Conservation (phyloP, 2,113 vertebrate species). For the Phaethornis superciliosus region DNA sequence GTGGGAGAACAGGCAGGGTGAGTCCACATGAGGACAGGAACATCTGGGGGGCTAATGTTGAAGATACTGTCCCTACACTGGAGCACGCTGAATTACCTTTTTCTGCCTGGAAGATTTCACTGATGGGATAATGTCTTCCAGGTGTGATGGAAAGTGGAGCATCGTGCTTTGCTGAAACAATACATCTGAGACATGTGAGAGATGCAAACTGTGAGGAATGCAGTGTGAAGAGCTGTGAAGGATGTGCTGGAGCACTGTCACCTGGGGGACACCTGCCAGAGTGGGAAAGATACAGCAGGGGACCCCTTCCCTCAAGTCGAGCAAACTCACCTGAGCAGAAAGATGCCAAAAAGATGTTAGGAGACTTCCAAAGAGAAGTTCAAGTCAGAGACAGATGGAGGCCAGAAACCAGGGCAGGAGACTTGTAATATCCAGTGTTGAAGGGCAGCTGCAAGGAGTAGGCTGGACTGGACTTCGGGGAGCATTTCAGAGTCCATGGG, state of each 20-base stretch:
- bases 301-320: not conserved
- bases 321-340: not conserved
- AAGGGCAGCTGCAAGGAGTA: not conserved
- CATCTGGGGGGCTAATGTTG: accelerated
- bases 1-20: not conserved
- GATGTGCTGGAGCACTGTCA: not conserved
- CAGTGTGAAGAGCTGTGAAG: not conserved
- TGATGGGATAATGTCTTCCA: not conserved
- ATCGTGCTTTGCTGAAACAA: not conserved
- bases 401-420: not conserved
- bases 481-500: not conserved
- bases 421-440: not conserved
- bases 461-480: not conserved
- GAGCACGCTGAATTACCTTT: not conserved
- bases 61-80: not conserved
- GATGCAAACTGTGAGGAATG: not conserved
- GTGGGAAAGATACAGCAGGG: not conserved
- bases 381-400: not conserved
- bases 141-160: not conserved
- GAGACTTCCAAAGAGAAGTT: not conserved
- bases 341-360: not conserved
- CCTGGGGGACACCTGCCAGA: not conserved
- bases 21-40: not conserved
- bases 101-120: not conserved
- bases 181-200: not conserved